Evolutionary conservation across 1,140 invertebrate species (phyloP).

Genomic region (Parapsyche elsis): DNA sequence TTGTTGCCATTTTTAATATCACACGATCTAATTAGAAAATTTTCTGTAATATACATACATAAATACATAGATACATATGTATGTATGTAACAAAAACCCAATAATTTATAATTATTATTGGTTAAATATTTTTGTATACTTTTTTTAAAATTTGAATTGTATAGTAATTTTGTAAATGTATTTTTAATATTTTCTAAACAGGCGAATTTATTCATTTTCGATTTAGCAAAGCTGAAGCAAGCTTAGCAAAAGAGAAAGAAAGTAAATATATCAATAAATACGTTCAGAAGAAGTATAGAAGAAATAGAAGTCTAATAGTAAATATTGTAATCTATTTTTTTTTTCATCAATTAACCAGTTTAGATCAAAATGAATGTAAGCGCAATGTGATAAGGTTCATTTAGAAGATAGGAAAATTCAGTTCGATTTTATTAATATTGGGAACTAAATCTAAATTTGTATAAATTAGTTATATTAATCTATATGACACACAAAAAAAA

Average conservation of each 20-base stretch:
- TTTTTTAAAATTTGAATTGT: no score
- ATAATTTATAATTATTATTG: constrained; percentile 9
- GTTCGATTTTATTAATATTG: no score
- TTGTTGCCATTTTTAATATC: neutral
- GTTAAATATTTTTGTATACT: neutral
- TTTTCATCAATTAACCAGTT: neutral
- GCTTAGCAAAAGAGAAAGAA: constrained; percentile 42
- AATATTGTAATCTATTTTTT: neutral
- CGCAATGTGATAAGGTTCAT: no score
- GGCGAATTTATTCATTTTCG: neutral
- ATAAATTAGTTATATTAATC: no score
- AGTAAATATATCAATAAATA: constrained; percentile 28
- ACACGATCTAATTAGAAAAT: neutral
- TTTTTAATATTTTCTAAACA: neutral
- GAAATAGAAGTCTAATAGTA: neutral
- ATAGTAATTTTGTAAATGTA: no score
- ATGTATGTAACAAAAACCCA: neutral
- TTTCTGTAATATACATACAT: neutral
- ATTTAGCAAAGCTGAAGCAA: constrained; percentile 48
- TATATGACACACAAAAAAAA: no score
- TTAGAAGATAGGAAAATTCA: no score
- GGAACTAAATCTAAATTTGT: no score
- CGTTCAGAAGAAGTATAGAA: constrained; percentile 11
- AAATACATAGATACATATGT: neutral
- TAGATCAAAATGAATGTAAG: neutral